These are phyloP conservation scores for Liparis tanakae DNA, from an alignment of 2,797 vertebrate genomes.

Conservation along the genomic window DNA sequence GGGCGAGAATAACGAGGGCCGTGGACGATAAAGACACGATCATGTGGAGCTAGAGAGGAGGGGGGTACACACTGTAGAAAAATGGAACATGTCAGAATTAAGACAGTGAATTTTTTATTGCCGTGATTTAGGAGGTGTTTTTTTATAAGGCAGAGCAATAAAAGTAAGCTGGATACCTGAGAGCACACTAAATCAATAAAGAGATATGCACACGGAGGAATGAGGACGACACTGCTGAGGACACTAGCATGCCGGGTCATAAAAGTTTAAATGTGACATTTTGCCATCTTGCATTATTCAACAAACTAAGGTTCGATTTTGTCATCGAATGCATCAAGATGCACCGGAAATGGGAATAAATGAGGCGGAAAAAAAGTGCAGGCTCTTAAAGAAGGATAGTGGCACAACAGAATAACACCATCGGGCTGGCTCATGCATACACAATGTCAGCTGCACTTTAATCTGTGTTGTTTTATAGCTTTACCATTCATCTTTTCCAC, in stretches of 20 bases:
- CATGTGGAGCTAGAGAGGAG: background rate
- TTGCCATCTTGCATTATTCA: background rate
- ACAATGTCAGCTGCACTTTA: constrained; percentile 54
- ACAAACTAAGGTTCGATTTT: background rate
- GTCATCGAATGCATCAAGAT: constrained; percentile 5
- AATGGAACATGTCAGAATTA: constrained; percentile 35
- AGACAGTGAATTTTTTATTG: constrained; percentile 55
- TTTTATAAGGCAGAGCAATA: constrained; percentile 62
- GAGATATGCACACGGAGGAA: constrained; percentile 30
- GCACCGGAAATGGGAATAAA: constrained; percentile 22
- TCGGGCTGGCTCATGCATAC: constrained; percentile 48
- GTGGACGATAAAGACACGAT: constrained; percentile 29
- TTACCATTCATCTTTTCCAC: constrained; percentile 63
- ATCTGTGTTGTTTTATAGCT: constrained; percentile 57
- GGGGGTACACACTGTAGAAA: constrained; percentile 10
- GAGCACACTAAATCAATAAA: constrained; percentile 65
- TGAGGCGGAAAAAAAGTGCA: constrained; percentile 23
- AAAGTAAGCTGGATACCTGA: constrained; percentile 49
- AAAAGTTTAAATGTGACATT: background rate
- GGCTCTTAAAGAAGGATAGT: constrained; percentile 22
- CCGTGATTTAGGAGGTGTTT: constrained; percentile 65
- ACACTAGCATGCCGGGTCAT: constrained; percentile 24
- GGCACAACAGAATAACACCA: constrained; percentile 48
- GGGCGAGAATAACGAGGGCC: background rate
- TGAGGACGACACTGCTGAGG: constrained; percentile 26